Conservation (phyloP, 30 jellyfish, hydroid and myxozoan genomes). For the Cassiopea andromeda region DNA sequence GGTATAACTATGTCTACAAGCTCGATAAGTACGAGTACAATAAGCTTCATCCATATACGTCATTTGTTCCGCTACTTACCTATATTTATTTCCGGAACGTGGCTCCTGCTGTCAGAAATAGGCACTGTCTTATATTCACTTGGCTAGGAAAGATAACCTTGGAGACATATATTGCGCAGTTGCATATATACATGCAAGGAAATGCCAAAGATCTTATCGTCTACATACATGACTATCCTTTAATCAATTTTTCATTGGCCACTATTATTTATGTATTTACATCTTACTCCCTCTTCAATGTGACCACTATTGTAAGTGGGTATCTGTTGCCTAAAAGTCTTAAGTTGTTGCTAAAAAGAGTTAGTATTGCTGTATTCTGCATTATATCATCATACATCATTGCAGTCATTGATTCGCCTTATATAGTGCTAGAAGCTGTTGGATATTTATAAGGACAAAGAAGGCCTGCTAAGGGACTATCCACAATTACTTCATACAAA, state of each 20-base stretch:
- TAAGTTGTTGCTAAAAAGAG: conserved; percentile 32
- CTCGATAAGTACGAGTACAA: conserved; percentile 84
- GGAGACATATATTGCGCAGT: conserved; percentile 92
- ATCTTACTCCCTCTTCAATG: conserved; percentile 71
- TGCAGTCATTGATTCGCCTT: conserved; percentile 19
- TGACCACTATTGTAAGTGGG: conserved; percentile 71
- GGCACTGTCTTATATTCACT: conserved; percentile 72
- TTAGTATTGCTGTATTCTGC: conserved; percentile 31
- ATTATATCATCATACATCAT: conserved; percentile 29
- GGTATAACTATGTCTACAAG: conserved; percentile 79
- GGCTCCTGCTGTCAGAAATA: conserved; percentile 49
- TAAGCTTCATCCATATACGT: conserved; percentile 92
- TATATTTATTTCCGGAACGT: conserved; percentile 74
- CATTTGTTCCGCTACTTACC: conserved; percentile 80
- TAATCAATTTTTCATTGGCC: conserved; percentile 73
- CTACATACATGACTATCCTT: conserved; percentile 76
- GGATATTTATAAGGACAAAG: background rate
- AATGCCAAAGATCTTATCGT: conserved; percentile 88
- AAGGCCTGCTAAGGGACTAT: too few species aligned
- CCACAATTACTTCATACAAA: too few species aligned
- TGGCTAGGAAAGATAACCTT: conserved; percentile 94
- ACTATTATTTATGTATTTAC: conserved; percentile 73
- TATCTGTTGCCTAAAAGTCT: conserved; percentile 70
- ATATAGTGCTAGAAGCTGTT: conserved; percentile 25
- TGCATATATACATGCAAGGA: conserved; percentile 89